phyloP scores from a whole-genome alignment of 2,797 vertebrate genomes.

The Acipenser oxyrinchus region DNA sequence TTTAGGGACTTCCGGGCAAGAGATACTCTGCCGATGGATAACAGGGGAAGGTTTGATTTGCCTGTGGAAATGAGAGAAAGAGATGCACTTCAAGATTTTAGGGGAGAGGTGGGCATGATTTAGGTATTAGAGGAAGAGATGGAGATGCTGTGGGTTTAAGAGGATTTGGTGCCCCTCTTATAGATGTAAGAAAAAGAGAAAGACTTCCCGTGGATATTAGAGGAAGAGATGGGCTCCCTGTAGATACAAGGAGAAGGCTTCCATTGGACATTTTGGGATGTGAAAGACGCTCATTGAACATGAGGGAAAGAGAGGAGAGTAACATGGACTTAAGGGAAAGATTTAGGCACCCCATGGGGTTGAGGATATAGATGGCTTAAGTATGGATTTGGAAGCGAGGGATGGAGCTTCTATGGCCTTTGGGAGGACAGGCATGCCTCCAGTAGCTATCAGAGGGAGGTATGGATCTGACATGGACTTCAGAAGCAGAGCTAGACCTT shows the following conservation, averaged over 20 bases:
- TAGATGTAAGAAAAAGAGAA: constrained; percentile 77
- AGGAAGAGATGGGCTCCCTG: constrained; percentile 53
- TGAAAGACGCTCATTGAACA: constrained; percentile 19
- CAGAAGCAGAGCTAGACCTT: constrained; percentile 67
- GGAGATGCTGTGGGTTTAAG: constrained; percentile 65
- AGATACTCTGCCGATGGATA: constrained; percentile 55
- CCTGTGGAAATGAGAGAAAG: constrained; percentile 44
- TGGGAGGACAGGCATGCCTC: constrained; percentile 49
- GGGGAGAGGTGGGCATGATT: constrained; percentile 59
- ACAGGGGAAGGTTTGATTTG: constrained; percentile 62
- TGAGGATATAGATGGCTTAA: constrained; percentile 40
- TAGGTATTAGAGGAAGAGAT: constrained; percentile 72
- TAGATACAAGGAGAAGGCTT: constrained; percentile 58
- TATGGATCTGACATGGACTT: constrained; percentile 75
- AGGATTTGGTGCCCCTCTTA: constrained; percentile 61
- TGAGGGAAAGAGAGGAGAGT: constrained; percentile 31
- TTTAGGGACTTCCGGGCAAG: constrained; percentile 51
- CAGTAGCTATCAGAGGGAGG: constrained; percentile 52
- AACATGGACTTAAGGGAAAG: constrained; percentile 73
- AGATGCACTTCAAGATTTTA: constrained; percentile 65
- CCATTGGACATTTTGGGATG: constrained; percentile 45
- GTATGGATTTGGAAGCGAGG: constrained; percentile 48
- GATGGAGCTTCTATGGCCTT: constrained; percentile 55
- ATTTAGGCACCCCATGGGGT: constrained; percentile 38
- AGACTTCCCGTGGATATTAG: constrained; percentile 59